These are phyloP conservation scores for Zoanthus sansibaricus DNA, from an alignment of 92 coral and sea anemone species.

Conservation along the genomic window DNA sequence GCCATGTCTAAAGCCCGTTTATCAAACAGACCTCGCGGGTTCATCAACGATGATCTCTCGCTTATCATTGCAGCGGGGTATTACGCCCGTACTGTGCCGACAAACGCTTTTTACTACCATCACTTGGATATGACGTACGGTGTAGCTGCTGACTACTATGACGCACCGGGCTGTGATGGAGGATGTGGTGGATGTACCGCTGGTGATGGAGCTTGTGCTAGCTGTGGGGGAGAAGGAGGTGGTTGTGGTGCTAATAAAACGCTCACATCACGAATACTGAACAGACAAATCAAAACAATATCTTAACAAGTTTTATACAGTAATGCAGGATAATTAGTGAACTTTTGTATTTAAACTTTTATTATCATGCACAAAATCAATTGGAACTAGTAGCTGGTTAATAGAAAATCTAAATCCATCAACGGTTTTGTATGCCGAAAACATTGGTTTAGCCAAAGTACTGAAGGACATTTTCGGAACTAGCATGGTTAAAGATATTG, in stretches of 20 bases:
- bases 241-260: constrained; percentile 19
- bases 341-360: no score
- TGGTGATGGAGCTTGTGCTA: constrained; percentile 26
- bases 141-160: constrained; percentile 14
- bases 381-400: no score
- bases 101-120: constrained; percentile 41
- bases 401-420: no score
- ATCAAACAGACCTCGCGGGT: constrained; percentile 43
- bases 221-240: constrained; percentile 18
- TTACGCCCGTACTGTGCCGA: constrained; percentile 61
- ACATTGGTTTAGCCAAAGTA: no score
- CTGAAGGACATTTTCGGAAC: no score
- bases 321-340: no score
- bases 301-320: no score
- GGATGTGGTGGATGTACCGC: constrained; percentile 51
- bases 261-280: no score
- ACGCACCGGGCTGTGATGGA: constrained; percentile 44
- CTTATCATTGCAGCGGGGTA: constrained; percentile 68
- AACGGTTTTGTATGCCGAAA: no score
- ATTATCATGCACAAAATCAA: no score
- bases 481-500: no score
- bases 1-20: constrained; percentile 13
- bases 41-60: constrained; percentile 47
- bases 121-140: constrained; percentile 21
- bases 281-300: no score